Evolutionary conservation across 2,888 invertebrate genomes (phyloP), one percentile per base, ranked within the genome.

Genomic region (Mythimna vitellina): DNA sequence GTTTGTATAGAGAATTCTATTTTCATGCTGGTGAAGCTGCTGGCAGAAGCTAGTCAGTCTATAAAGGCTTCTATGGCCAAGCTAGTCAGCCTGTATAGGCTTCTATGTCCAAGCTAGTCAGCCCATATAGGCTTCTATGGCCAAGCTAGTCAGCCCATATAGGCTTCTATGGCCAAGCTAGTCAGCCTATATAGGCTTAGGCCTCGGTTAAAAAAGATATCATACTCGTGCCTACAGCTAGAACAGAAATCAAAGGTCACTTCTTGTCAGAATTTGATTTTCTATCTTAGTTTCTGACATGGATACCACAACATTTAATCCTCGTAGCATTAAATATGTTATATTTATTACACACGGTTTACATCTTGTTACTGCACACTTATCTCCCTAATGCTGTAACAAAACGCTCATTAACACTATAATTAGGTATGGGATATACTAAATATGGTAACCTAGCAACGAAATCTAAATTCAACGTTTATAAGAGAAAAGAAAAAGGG

Each of bases 341-440:
- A 38, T 5, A n/a, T 46, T 20, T 5, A n/a, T 46, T 20, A 53
- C 29, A 58, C 25, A 42, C 12, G 42, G 32, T 35, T 42, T 51
- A 66, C 6, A 81, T 63, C 46, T 46, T 20, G 5, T n/a, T 56
- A 46, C 67, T 32, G 46, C 9, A 10, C 74, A 57, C 22, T 32
- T 54, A n/a, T 12, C 35, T 17, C 32, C 22, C 12, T 69, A 61
- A 77, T 64, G 64, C 54, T 64, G 78, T 42, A 80, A 80, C 66
- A 65, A 66, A 69, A 78, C 5, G 60, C 80, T 73, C 73, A 70
- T 80, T 82, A 70, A 62, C 69, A 54, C 38, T 56, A 53, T 75
- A 68, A 65, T 57, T 62, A 10, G 54, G 54, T 35, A 14, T 42
- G 46, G 29, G 22, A 42, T 53, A 56, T 78, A 65, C 20, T 64